Conservation (phyloP, 2,888 invertebrate species). For the Podabrus alpinus region DNA sequence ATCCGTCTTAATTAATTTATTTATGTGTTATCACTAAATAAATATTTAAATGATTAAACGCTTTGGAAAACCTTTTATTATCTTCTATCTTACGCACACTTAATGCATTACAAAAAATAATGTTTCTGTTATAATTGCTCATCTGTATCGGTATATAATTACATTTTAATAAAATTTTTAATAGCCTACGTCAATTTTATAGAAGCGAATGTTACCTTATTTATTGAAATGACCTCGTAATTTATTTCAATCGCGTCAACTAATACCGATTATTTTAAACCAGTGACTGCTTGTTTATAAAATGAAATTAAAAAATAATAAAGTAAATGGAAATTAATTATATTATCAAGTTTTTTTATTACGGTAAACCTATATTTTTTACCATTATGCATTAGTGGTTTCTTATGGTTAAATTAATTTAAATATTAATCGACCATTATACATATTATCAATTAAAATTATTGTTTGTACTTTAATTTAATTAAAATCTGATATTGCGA, state of each 20-base stretch:
- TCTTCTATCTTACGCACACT: not conserved
- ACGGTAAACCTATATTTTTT: not conserved
- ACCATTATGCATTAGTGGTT: not conserved
- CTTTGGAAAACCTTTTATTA: not conserved
- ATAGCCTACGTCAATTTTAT: not conserved
- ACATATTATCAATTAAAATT: not conserved
- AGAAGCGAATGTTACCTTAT: not conserved
- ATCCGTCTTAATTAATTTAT: not conserved
- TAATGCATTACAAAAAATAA: not conserved
- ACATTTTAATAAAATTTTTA: not conserved
- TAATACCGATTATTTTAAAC: not conserved
- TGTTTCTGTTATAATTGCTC: not conserved
- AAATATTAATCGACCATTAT: not conserved
- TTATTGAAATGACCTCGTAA: not conserved
- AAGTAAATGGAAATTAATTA: not conserved
- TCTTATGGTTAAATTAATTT: not conserved
- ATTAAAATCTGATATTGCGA: not conserved
- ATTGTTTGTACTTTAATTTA: not conserved
- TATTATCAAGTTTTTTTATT: not conserved
- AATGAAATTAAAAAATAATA: not conserved
- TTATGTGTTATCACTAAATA: not conserved
- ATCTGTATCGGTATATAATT: not conserved
- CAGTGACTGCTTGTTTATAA: not conserved
- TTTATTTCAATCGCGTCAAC: not conserved
- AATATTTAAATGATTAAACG: not conserved